These are phyloP conservation scores for Macquaria australasica DNA, from an alignment of 2,113 vertebrate genomes.

Conservation along the genomic window DNA sequence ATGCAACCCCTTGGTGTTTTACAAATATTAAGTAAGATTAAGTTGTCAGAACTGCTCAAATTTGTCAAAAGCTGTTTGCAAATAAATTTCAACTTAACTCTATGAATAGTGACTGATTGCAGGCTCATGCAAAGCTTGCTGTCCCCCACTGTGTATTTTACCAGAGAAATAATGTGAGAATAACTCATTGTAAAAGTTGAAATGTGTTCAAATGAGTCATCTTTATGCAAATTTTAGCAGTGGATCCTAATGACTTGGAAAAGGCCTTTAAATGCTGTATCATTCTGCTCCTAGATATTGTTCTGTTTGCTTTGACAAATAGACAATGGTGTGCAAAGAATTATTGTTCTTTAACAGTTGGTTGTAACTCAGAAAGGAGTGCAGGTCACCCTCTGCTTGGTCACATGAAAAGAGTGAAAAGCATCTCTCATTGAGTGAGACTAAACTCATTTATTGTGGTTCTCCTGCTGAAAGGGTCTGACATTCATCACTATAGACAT, in stretches of 20 bases:
- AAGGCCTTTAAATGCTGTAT: neutral
- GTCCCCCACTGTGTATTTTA: neutral
- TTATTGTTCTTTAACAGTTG: conserved; percentile 12
- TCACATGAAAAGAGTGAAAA: conserved; percentile 24
- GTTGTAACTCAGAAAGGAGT: conserved; percentile 14
- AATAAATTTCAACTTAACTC: neutral
- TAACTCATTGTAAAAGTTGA: neutral
- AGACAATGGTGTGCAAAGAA: conserved; percentile 5
- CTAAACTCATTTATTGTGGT: neutral
- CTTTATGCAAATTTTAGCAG: neutral
- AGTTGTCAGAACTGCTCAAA: neutral
- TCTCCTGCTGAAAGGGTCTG: neutral
- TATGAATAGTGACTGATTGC: neutral
- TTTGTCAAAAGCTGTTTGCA: neutral
- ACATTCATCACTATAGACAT: conserved; percentile 25
- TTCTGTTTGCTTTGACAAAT: neutral
- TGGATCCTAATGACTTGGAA: neutral
- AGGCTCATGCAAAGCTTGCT: neutral
- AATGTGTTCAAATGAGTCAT: neutral
- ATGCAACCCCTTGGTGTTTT: neutral
- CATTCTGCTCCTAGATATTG: neutral
- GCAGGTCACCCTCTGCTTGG: conserved; percentile 9
- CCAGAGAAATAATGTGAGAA: neutral
- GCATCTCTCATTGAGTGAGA: conserved; percentile 4
- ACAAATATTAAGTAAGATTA: neutral